Conservation (phyloP, 1,140 invertebrate genomes). For the Drosophila sechellia region DNA sequence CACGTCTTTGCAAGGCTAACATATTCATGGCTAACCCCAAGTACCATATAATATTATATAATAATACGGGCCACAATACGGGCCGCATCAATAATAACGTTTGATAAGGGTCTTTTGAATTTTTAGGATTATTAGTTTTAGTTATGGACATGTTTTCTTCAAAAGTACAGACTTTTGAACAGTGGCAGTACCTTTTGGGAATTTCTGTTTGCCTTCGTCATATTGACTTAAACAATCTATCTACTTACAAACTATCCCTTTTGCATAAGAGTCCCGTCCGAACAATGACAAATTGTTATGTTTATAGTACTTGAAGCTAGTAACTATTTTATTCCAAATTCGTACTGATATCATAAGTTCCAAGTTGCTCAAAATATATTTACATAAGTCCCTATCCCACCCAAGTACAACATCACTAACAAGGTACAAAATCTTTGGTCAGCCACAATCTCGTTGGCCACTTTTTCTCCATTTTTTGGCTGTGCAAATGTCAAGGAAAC, state of each 20-base stretch:
- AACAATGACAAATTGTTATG: too few relatives aligned
- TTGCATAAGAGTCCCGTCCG: too few relatives aligned
- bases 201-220: neutral
- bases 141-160: neutral
- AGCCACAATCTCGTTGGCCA: constrained; percentile 1
- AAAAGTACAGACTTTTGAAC: neutral
- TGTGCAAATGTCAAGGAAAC: constrained; percentile 38
- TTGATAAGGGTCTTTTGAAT: constrained; percentile 54
- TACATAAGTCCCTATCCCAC: neutral
- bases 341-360: too few relatives aligned
- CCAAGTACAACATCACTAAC: neutral
- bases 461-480: neutral
- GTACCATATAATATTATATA: constrained; percentile 4
- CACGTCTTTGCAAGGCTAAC: neutral
- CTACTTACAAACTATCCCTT: neutral
- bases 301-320: too few relatives aligned
- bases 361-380: neutral
- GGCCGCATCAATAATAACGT: constrained; percentile 47
- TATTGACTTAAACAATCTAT: neutral
- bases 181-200: neutral
- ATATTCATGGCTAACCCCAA: neutral
- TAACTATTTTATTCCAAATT: too few relatives aligned
- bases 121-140: constrained; percentile 1
- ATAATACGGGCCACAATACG: neutral
- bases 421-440: constrained; percentile 5